phyloP scores from a whole-genome alignment of 2,113 vertebrate species.

The Mustelus asterias region DNA sequence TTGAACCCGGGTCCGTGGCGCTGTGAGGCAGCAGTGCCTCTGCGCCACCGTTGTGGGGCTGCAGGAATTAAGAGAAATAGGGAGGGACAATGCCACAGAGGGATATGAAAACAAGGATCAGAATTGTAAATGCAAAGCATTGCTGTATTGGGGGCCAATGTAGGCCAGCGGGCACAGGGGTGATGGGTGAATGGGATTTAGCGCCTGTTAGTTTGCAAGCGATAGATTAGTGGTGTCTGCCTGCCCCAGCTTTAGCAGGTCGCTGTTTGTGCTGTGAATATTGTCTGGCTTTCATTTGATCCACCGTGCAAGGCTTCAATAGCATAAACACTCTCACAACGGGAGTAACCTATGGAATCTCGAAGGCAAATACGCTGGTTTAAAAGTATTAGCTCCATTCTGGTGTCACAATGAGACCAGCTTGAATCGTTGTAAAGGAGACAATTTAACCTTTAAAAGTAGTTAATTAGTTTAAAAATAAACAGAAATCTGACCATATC shows the following conservation, averaged over 20 bases:
- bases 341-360: background rate
- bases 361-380: background rate
- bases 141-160: background rate
- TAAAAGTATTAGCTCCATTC: slow-evolving; percentile 22
- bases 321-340: background rate
- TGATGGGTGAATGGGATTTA: background rate
- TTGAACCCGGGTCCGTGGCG: too few relatives aligned
- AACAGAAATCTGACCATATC: slow-evolving; percentile 37
- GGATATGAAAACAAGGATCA: background rate
- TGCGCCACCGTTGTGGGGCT: background rate
- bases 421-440: slow-evolving; percentile 28
- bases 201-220: background rate
- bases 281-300: background rate
- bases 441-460: slow-evolving; percentile 38
- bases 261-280: background rate
- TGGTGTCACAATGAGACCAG: slow-evolving; percentile 25
- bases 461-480: slow-evolving; percentile 39
- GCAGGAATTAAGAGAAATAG: background rate
- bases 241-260: background rate
- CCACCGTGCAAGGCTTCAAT: background rate
- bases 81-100: background rate
- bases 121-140: background rate
- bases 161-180: background rate
- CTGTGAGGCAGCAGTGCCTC: too few relatives aligned
- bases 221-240: background rate